Evolutionary conservation across 2,888 invertebrate genomes (phyloP), one percentile per base, ranked within the genome.

Genomic region (Folsomia candida): DNA sequence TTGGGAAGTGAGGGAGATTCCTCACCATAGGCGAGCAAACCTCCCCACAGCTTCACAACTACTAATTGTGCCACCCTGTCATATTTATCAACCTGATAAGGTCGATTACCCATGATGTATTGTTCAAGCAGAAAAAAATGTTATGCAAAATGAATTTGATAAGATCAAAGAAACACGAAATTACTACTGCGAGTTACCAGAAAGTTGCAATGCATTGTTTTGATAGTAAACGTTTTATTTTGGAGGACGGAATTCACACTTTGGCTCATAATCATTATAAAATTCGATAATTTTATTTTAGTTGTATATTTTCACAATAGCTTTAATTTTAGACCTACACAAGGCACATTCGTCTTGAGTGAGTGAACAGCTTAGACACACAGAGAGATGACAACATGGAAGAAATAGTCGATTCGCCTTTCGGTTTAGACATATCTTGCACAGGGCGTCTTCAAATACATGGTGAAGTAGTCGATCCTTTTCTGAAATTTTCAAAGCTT

Each of bases 191-290:
- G 6, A 11, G 47, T 9, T 11, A 25, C 20, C 28, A 54, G 18
- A 73, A 72, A 54, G 22, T 47, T n/a, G 59, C 67, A 9, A 25
- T 75, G n/a, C 60, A 73, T 51, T 59, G 62, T 14, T 72, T 70
- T 68, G 73, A 73, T 47, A 64, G 62, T 2, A 76, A 76, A 61
- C 18, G 73, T 2, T 76, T 63, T 51, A 70, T 76, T 20, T 14
- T 68, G 9, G 6, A 37, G 24, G 60, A 68, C 63, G 75, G 75
- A 18, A 58, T 71, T 27, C 14, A 71, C 66, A 71, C 75, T 2
- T n/a, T 71, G 18, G 59, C 75, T 6, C 59, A 71, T 37, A 60
- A 60, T 20, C 62, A 69, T 69, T 28, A 4, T 29, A 25, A 29
- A 28, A 62, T 26, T 62, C 2, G 29, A 20, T 28, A 20, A 28